A percentile compares a stretch with the other conserved stretches of the same genome.
phyloP scores from a whole-genome alignment of 2,113 vertebrate genomes.

The Melanostigma gelatinosum region DNA sequence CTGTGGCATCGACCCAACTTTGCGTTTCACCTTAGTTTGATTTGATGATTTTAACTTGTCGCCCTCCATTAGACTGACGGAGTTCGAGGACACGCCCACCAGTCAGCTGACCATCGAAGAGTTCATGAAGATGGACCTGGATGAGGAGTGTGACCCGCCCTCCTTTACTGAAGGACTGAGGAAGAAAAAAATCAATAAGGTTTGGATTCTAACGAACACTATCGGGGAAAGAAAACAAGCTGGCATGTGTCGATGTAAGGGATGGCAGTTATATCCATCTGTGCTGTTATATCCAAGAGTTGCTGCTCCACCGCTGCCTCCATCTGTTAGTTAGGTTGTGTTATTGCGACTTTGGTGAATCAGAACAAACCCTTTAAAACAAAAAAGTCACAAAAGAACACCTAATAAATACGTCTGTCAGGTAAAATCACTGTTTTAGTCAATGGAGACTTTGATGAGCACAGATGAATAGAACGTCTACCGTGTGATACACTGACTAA shows the following conservation, averaged over 20 bases:
- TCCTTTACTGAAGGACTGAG: slow-evolving; percentile 90
- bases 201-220: slow-evolving; percentile 24
- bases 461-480: neutral
- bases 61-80: slow-evolving; percentile 84
- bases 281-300: no score
- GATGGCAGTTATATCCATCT: no score
- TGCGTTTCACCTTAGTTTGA: neutral
- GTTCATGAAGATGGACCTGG: slow-evolving; percentile 95
- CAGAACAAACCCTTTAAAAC: neutral
- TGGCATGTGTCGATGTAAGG: neutral
- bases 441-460: neutral
- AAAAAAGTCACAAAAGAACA: neutral
- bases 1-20: neutral
- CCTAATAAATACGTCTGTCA: no score
- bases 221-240: neutral
- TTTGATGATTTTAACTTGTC: neutral
- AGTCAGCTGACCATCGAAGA: slow-evolving; percentile 96
- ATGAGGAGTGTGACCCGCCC: slow-evolving; percentile 95
- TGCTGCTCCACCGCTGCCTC: no score
- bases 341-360: no score
- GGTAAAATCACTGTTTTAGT: no score
- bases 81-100: slow-evolving; percentile 97
- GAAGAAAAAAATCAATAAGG: slow-evolving; percentile 88
- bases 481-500: neutral
- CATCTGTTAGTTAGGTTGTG: no score